These are phyloP conservation scores for Sander vitreus DNA, from an alignment of 2,113 vertebrate genomes.

Conservation along the genomic window DNA sequence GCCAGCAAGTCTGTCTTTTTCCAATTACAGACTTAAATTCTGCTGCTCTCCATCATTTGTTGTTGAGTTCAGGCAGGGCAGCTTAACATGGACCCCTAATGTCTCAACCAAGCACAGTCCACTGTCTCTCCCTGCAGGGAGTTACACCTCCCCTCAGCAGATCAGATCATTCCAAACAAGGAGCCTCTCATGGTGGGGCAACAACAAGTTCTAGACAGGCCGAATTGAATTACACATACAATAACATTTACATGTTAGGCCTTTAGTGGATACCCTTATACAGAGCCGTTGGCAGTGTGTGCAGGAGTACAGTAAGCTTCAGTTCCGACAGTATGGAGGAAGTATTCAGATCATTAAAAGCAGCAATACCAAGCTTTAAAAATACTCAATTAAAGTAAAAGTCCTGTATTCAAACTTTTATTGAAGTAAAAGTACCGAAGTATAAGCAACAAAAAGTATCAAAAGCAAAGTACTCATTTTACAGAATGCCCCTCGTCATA, in stretches of 20 bases:
- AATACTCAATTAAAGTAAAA: too few species aligned
- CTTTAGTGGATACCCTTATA: conserved; percentile 20
- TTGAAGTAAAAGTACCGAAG: too few species aligned
- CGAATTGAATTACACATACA: conserved; percentile 46
- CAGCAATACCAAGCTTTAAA: too few species aligned
- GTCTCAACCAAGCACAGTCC: conserved; percentile 39
- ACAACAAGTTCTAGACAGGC: conserved; percentile 34
- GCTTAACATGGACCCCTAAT: conserved; percentile 8
- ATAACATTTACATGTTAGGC: conserved; percentile 62
- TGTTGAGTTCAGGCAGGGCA: conserved; percentile 23
- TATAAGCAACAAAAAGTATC: too few species aligned
- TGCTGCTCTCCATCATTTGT: conserved; percentile 5
- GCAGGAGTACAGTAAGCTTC: conserved; percentile 11
- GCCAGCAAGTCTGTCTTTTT: neutral
- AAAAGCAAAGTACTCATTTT: too few species aligned
- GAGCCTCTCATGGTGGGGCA: conserved; percentile 33
- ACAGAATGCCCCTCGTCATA: too few species aligned
- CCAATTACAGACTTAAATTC: neutral
- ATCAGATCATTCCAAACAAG: conserved; percentile 67
- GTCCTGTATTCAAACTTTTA: too few species aligned
- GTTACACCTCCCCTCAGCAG: conserved; percentile 40
- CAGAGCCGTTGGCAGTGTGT: neutral
- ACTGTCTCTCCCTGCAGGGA: conserved; percentile 48
- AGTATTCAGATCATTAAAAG: too few species aligned
- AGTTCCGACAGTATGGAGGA: neutral